Evolutionary conservation across 2,888 invertebrate species (phyloP).

Genomic region (Nysson spinosus): DNA sequence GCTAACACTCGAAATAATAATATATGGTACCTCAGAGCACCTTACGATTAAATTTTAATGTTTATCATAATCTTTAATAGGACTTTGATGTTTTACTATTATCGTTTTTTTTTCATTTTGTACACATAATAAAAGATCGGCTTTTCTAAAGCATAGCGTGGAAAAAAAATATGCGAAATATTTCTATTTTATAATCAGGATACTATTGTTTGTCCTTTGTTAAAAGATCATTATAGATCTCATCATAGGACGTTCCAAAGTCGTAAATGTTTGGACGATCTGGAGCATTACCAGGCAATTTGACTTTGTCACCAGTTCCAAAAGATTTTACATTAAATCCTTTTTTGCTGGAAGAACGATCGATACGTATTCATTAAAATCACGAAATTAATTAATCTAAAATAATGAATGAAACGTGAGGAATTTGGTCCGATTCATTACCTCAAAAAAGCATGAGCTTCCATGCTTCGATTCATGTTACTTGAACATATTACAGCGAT

Average conservation of each 20-base stretch:
- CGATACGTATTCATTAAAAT: background rate
- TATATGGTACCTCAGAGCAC: no score
- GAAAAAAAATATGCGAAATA: conserved; percentile 7
- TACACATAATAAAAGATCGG: no score
- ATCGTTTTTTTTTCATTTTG: no score
- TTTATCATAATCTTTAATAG: no score
- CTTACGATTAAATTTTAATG: no score
- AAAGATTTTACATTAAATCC: conserved; percentile 97
- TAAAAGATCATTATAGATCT: conserved; percentile 95
- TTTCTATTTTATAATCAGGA: conserved; percentile 73
- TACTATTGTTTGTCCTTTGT: conserved; percentile 95
- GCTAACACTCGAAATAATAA: no score
- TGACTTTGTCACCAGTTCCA: conserved; percentile 96
- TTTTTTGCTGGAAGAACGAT: conserved; percentile 88
- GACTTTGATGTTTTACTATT: no score
- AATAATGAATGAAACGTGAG: no score
- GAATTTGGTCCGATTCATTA: conserved; percentile 64
- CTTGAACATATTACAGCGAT: conserved; percentile 99
- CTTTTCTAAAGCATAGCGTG: no score
- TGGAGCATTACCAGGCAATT: conserved; percentile 95
- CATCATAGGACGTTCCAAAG: conserved; percentile 96
- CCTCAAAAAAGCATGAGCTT: conserved; percentile 96
- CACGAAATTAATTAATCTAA: no score
- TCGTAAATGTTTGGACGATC: conserved; percentile 98
- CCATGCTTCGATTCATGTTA: conserved; percentile 99